These are phyloP conservation scores for Caloenas nicobarica DNA, from an alignment of 2,113 vertebrate genomes.

Conservation along the genomic window DNA sequence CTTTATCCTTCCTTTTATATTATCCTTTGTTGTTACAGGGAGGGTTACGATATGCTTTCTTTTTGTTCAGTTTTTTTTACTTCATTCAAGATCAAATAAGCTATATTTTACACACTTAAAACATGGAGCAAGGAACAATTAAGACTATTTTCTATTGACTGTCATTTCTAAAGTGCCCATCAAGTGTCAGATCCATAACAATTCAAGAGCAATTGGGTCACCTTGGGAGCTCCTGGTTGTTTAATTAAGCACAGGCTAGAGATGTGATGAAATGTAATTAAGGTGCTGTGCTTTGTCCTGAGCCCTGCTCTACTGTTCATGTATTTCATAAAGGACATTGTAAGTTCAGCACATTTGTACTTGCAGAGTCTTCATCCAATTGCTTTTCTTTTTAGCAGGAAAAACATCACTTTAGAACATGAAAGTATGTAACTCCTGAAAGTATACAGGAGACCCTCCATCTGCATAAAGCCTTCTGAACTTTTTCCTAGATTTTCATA, in stretches of 20 bases:
- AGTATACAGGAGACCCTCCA: neutral
- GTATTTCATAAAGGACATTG: neutral
- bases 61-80: neutral
- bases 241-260: neutral
- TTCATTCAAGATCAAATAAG: neutral
- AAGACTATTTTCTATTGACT: neutral
- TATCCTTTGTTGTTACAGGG: slow-evolving; percentile 18
- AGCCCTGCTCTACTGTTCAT: neutral
- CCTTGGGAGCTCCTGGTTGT: neutral
- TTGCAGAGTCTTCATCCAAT: neutral
- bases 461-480: neutral
- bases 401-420: neutral
- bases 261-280: neutral
- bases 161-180: neutral
- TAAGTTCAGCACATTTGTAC: neutral
- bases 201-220: neutral
- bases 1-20: neutral
- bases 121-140: neutral
- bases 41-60: neutral
- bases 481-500: neutral
- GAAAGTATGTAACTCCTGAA: neutral
- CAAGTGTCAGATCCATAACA: neutral
- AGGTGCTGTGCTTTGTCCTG: neutral
- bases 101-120: neutral
- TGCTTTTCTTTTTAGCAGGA: neutral